Base-by-base conservation (phyloP, 2,113 vertebrate genomes). In the Ancistrus triradiatus region DNA sequence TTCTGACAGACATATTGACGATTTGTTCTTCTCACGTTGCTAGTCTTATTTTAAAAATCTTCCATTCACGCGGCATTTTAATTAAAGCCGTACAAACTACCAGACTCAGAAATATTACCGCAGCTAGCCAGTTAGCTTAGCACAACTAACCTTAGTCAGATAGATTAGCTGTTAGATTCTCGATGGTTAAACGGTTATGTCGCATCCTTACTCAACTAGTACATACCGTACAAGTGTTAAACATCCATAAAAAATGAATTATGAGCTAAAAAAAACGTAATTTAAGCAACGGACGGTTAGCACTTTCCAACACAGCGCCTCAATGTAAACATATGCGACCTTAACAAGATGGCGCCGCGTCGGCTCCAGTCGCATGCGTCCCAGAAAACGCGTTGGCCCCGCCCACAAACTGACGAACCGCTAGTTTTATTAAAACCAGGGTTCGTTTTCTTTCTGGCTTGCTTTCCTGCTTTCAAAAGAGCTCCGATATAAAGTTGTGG, bases 361-460 rank as follows among this genome's bases (percentile, higher is more conserved):
- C 38, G 22, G 1, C 28, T 3, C 40, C 28, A 27, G 22, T 28
- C 70, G 68, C 73, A 73, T 82, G 78, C 77, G 78, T 61, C 43
- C 62, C 59, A 4, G 37, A 14, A n/a, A 1, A 31, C 27, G 27
- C 27, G 27, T 31, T n/a, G n/a, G n/a, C n/a, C 27, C 3, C 27
- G 27, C 27, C 27, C n/a, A n/a, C n/a, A n/a, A n/a, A n/a, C n/a
- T n/a, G n/a, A n/a, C n/a, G n/a, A 31, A 31, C 27, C 3, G 27
- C n/a, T n/a, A n/a, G n/a, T n/a, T n/a, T n/a, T n/a, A n/a, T 31
- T 31, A 31, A 31, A 31, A 31, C 27, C 27, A 31, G 27, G 27
- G 7, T 7, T 31, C 27, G 27, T 7, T 31, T n/a, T n/a, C n/a
- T n/a, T n/a, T n/a, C n/a, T n/a, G n/a, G n/a, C n/a, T n/a, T n/a